A percentile compares a stretch with the other conserved stretches of the same genome.
phyloP scores from a whole-genome alignment of 2,797 vertebrate genomes.

The Muscicapa striata region DNA sequence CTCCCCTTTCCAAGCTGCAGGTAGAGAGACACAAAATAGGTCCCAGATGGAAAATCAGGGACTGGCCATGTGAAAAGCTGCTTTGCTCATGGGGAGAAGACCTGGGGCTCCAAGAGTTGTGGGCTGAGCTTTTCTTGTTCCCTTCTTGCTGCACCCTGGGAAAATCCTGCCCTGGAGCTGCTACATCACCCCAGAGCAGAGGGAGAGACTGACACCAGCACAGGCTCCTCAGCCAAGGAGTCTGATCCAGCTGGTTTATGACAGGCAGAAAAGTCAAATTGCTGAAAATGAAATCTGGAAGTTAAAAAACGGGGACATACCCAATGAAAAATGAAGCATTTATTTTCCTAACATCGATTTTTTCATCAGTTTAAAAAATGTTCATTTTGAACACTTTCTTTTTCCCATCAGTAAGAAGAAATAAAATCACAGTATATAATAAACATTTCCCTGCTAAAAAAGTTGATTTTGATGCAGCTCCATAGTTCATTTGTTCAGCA shows the following conservation, averaged over 20 bases:
- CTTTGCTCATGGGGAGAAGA: not conserved
- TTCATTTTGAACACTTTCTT: not conserved
- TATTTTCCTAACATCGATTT: slow-evolving; percentile 27
- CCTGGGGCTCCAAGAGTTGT: accelerated
- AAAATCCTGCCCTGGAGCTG: not conserved
- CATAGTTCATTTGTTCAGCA: not conserved
- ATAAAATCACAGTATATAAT: not conserved
- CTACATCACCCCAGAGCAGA: not conserved
- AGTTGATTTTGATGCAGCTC: slow-evolving; percentile 19
- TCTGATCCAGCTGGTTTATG: not conserved
- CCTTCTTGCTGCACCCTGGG: not conserved
- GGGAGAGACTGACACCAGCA: not conserved
- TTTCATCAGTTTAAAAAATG: slow-evolving; percentile 40
- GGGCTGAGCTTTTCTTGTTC: not conserved
- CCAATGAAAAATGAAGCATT: slow-evolving; percentile 21
- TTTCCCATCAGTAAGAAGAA: not conserved
- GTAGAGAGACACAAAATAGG: not conserved
- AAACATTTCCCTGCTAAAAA: slow-evolving; percentile 13
- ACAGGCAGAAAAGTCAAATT: slow-evolving; percentile 3
- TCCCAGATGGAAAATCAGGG: not conserved
- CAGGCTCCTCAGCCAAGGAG: not conserved
- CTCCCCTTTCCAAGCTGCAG: not conserved
- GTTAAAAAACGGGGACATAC: not conserved
- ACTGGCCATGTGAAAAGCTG: not conserved
- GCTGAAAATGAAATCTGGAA: slow-evolving; percentile 2